Evolutionary conservation across 92 coral and sea anemone species (phyloP).

Genomic region (Epizoanthus rinbou): DNA sequence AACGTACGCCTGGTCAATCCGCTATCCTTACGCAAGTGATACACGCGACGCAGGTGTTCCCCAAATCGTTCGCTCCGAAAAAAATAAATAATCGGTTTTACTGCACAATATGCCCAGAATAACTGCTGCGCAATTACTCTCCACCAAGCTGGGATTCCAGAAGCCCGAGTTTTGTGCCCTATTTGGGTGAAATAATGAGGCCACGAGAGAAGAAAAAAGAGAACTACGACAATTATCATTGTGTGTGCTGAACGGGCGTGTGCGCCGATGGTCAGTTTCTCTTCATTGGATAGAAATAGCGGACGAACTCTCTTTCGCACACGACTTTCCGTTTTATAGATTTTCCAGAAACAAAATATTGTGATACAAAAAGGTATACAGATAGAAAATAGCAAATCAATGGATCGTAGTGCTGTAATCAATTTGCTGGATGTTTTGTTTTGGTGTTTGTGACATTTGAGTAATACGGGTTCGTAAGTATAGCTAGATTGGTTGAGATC

Average conservation of each 20-base stretch:
- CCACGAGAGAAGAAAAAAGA: not conserved
- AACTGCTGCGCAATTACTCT: constrained; percentile 3
- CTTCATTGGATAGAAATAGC: constrained; percentile 1
- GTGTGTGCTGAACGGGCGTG: constrained; percentile 13
- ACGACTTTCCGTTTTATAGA: not conserved
- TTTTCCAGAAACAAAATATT: not conserved
- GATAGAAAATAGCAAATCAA: not conserved
- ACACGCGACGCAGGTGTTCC: not conserved
- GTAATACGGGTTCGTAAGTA: not conserved
- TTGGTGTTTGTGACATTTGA: not conserved
- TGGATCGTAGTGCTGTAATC: not conserved
- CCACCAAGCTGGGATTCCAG: constrained; percentile 13
- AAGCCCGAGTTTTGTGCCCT: not conserved
- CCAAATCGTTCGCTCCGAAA: constrained; percentile 3
- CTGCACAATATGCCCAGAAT: not conserved
- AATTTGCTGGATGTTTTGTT: not conserved
- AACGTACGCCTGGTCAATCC: not conserved
- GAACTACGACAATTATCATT: not conserved
- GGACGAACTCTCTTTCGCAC: constrained; percentile 4
- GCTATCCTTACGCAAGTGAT: not conserved
- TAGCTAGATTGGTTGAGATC: not conserved
- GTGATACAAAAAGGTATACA: constrained; percentile 2
- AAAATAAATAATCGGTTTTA: not conserved
- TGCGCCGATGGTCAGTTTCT: constrained; percentile 1
- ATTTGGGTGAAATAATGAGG: not conserved